phyloP scores from a whole-genome alignment of 2,113 vertebrate genomes.

The Datnioides undecimradiatus region DNA sequence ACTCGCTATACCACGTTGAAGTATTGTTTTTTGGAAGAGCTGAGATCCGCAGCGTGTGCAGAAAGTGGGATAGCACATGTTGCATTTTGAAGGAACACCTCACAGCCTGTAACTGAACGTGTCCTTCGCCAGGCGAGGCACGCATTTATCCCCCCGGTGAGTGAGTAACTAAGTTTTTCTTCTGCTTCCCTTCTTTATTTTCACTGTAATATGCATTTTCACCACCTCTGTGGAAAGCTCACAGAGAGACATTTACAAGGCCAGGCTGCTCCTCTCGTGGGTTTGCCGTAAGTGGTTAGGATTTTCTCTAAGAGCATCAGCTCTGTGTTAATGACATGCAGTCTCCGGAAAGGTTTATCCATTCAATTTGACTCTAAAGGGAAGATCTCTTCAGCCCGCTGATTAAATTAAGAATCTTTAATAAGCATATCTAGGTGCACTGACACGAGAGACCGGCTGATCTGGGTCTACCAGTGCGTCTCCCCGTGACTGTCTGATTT shows the following conservation, averaged over 20 bases:
- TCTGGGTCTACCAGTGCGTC: slow-evolving; percentile 28
- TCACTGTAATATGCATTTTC: slow-evolving; percentile 19
- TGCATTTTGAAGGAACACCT: background rate
- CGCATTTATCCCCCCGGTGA: background rate
- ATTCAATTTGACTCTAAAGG: slow-evolving; percentile 79
- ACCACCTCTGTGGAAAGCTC: slow-evolving; percentile 42
- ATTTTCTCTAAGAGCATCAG: slow-evolving; percentile 79
- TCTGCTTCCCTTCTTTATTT: slow-evolving; percentile 13
- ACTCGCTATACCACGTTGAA: background rate
- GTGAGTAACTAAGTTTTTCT: slow-evolving; percentile 28
- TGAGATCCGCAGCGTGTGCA: background rate
- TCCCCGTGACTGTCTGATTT: slow-evolving; percentile 3
- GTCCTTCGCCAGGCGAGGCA: background rate
- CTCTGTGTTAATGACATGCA: slow-evolving; percentile 80
- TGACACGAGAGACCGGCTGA: slow-evolving; percentile 52
- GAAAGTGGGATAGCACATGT: background rate
- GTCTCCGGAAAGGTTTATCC: slow-evolving; percentile 77
- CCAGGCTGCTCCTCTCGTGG: slow-evolving; percentile 60
- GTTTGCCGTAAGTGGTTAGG: slow-evolving; percentile 71
- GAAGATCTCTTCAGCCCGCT: slow-evolving; percentile 73
- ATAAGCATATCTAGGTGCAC: slow-evolving; percentile 73
- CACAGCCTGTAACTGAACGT: slow-evolving; percentile 1
- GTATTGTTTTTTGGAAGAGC: background rate
- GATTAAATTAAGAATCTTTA: slow-evolving; percentile 82
- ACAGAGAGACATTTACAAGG: slow-evolving; percentile 38